Percentiles rank a stretch among this genome's conserved stretches.
These are phyloP conservation scores for Rhodinocichla rosea DNA, from an alignment of 2,113 vertebrate genomes.

Conservation along the genomic window DNA sequence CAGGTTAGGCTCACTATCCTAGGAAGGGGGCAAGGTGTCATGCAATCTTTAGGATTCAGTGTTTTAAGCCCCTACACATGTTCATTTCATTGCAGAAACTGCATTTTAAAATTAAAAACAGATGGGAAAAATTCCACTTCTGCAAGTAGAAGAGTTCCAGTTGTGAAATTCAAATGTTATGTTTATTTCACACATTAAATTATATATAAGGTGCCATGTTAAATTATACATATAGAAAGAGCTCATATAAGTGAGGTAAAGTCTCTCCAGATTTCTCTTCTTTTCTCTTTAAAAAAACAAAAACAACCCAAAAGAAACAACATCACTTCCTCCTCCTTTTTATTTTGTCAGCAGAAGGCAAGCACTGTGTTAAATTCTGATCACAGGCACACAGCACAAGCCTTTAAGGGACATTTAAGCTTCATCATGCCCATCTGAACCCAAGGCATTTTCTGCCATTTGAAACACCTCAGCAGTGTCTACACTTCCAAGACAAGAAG, in stretches of 20 bases:
- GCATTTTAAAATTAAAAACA: neutral
- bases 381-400: neutral
- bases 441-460: neutral
- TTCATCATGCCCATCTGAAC: neutral
- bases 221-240: constrained; percentile 64
- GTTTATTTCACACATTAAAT: constrained; percentile 62
- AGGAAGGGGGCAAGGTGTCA: neutral
- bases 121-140: neutral
- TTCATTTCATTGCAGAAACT: neutral
- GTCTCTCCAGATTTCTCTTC: constrained; percentile 17
- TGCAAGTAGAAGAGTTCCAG: constrained; percentile 27
- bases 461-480: neutral
- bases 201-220: constrained; percentile 59
- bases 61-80: neutral
- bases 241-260: constrained; percentile 37
- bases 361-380: neutral
- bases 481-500: neutral
- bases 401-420: constrained; percentile 3
- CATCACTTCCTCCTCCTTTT: neutral
- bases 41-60: neutral
- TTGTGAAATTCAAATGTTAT: constrained; percentile 58
- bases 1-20: neutral
- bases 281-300: neutral
- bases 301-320: neutral
- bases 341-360: constrained; percentile 15